phyloP scores from a whole-genome alignment of 2,888 invertebrate genomes.

The Melinopterus prodromus region DNA sequence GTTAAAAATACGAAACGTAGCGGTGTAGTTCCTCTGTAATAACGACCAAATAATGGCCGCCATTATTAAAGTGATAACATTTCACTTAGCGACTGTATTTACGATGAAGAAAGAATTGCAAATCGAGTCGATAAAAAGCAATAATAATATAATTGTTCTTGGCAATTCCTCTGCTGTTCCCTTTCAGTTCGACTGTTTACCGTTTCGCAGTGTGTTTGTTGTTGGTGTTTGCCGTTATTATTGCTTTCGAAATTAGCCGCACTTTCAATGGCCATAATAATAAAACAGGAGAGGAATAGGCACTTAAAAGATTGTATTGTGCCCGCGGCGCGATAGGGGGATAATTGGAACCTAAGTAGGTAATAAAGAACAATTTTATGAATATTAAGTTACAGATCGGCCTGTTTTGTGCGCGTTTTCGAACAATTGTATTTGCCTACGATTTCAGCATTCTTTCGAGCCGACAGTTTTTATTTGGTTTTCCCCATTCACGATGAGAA shows the following conservation, averaged over 20 bases:
- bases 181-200: constrained; percentile 4
- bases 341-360: constrained; percentile 25
- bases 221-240: constrained; percentile 14
- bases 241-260: constrained; percentile 25
- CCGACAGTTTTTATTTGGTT: not conserved
- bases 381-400: constrained; percentile 22
- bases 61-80: not conserved
- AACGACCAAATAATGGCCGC: too few relatives aligned
- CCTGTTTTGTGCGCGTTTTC: not conserved
- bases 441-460: not conserved
- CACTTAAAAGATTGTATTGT: constrained; percentile 24
- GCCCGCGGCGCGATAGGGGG: constrained; percentile 9
- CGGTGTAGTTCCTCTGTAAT: not conserved
- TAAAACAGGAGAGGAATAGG: constrained; percentile 24
- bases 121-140: not conserved
- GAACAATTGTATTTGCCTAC: not conserved
- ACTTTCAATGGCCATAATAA: constrained; percentile 25
- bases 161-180: not conserved
- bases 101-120: not conserved
- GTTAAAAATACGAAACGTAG: not conserved
- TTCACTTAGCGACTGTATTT: not conserved
- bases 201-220: not conserved
- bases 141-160: not conserved
- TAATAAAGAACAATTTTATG: constrained; percentile 17
- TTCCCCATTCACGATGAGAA: not conserved